A percentile compares a stretch with the other conserved stretches of the same genome.
Evolutionary conservation across 2,797 vertebrate species (phyloP).

Genomic region (Dallia pectoralis): DNA sequence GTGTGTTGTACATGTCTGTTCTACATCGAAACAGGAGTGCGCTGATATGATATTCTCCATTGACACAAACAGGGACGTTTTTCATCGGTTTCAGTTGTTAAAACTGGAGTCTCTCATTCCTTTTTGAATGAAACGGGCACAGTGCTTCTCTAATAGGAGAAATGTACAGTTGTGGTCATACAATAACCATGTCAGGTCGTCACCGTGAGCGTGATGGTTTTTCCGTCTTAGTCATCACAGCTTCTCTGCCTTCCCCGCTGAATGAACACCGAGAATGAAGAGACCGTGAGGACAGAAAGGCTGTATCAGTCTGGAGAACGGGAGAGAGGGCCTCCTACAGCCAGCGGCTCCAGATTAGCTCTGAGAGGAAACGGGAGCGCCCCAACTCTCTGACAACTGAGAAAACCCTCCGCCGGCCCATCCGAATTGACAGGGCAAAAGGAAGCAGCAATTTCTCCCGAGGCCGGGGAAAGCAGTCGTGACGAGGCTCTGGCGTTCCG

Average conservation of each 20-base stretch:
- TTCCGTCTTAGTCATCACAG: constrained; percentile 26
- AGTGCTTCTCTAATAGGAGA: background rate
- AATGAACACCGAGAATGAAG: constrained; percentile 50
- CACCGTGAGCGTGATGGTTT: constrained; percentile 46
- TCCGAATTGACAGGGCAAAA: constrained; percentile 79
- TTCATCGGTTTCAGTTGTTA: constrained; percentile 22
- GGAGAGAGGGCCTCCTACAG: constrained; percentile 38
- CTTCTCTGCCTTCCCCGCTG: constrained; percentile 35
- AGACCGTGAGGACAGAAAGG: constrained; percentile 57
- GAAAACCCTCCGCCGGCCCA: constrained; percentile 75
- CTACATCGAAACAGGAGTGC: constrained; percentile 31
- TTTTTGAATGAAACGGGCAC: background rate
- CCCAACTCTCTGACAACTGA: constrained; percentile 79
- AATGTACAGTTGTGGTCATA: background rate
- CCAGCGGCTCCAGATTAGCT: constrained; percentile 71
- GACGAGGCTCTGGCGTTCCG: constrained; percentile 62
- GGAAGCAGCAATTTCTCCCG: constrained; percentile 83
- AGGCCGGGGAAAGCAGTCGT: constrained; percentile 79
- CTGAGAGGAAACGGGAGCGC: constrained; percentile 65
- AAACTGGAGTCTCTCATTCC: constrained; percentile 32
- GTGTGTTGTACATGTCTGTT: constrained; percentile 11
- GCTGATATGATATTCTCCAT: constrained; percentile 30
- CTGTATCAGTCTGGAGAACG: constrained; percentile 54
- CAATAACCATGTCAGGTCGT: constrained; percentile 1
- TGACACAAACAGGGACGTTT: constrained; percentile 40